phyloP scores from a whole-genome alignment of 2,888 invertebrate species.

The Mamestra brassicae region DNA sequence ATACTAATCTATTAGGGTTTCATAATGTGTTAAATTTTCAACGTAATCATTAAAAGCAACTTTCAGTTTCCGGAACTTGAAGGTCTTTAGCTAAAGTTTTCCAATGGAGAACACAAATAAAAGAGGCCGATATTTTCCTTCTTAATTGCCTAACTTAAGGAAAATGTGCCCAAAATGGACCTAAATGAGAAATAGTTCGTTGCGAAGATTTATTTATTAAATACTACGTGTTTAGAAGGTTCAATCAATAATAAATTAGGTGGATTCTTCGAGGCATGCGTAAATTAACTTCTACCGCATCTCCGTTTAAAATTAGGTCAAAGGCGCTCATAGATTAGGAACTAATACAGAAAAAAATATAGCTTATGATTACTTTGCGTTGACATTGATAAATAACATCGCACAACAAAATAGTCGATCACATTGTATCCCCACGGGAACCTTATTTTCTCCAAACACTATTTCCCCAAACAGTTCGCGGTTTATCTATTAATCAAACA shows the following conservation, averaged over 20 bases:
- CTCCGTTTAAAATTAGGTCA: background rate
- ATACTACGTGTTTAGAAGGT: slow-evolving; percentile 22
- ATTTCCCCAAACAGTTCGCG: background rate
- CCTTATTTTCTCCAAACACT: slow-evolving; percentile 24
- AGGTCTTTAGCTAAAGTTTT: slow-evolving; percentile 37
- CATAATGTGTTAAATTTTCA: slow-evolving; percentile 5
- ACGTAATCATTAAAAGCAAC: slow-evolving; percentile 17
- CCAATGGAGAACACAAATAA: slow-evolving; percentile 41
- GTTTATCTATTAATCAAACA: slow-evolving; percentile 31
- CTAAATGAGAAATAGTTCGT: slow-evolving; percentile 44
- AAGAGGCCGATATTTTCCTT: slow-evolving; percentile 40
- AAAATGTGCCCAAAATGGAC: slow-evolving; percentile 21
- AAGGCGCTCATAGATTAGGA: no score
- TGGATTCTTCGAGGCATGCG: background rate
- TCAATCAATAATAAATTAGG: slow-evolving; percentile 7
- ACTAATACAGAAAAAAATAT: slow-evolving; percentile 32
- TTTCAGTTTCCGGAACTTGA: slow-evolving; percentile 17
- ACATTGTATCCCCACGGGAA: slow-evolving; percentile 38
- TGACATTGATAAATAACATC: slow-evolving; percentile 56
- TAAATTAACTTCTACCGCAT: background rate
- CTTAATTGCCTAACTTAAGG: slow-evolving; percentile 50
- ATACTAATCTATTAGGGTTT: background rate
- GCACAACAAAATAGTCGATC: slow-evolving; percentile 31
- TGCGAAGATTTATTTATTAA: slow-evolving; percentile 28
- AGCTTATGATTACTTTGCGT: slow-evolving; percentile 20